Percentiles rank a stretch among this genome's conserved stretches.
phyloP scores from a whole-genome alignment of 2,113 vertebrate species.

The Rhynchomys soricoides region DNA sequence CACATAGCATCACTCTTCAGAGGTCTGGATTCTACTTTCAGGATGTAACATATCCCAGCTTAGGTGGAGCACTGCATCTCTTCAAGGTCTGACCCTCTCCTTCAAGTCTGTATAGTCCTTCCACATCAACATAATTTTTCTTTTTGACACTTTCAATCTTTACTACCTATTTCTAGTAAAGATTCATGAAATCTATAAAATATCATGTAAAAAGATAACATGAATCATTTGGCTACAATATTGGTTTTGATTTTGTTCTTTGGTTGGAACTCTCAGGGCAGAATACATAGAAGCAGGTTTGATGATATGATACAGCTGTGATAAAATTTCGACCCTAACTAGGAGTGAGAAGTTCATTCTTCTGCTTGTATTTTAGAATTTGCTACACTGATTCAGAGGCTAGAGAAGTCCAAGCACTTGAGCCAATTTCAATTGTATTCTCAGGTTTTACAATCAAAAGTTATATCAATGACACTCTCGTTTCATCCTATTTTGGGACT shows the following conservation, averaged over 20 bases:
- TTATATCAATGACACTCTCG: background rate
- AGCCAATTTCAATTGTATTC: constrained; percentile 40
- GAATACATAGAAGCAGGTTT: background rate
- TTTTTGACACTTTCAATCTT: constrained; percentile 21
- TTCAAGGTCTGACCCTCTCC: background rate
- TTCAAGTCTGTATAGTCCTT: background rate
- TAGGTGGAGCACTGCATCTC: rapidly evolving
- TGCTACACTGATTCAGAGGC: background rate
- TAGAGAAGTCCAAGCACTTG: background rate
- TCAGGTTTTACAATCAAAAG: constrained; percentile 31
- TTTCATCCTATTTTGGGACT: constrained; percentile 29
- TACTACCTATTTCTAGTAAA: background rate
- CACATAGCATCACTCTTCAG: background rate
- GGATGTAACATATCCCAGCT: background rate
- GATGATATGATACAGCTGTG: background rate
- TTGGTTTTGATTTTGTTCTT: background rate
- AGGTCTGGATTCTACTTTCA: background rate
- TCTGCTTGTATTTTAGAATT: background rate
- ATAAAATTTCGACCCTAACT: background rate
- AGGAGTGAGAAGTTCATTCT: background rate
- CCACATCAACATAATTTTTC: background rate
- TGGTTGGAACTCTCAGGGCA: background rate
- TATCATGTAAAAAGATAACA: background rate
- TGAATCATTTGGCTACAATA: background rate
- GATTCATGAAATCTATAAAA: background rate